These are phyloP conservation scores for Neoseiulus cucumeris DNA, from an alignment of 1,140 invertebrate species.

Conservation along the genomic window DNA sequence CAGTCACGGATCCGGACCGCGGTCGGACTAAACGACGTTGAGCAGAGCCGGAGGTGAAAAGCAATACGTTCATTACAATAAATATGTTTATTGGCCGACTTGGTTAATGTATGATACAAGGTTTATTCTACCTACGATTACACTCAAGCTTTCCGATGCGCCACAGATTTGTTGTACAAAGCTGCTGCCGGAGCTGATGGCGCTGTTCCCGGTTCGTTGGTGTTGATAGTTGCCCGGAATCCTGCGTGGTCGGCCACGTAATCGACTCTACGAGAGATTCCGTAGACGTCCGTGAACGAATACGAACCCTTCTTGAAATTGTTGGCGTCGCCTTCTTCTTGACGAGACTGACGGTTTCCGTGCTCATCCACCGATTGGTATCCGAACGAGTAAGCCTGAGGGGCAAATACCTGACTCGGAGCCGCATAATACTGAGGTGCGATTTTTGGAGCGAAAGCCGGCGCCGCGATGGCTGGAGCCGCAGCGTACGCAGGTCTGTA, in stretches of 20 bases:
- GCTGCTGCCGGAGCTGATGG: constrained; percentile 3
- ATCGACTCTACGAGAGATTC: constrained; percentile 17
- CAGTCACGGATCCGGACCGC: too few species aligned
- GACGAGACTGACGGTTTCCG: constrained; percentile 15
- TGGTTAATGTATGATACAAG: too few species aligned
- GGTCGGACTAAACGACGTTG: too few species aligned
- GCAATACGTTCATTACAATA: too few species aligned
- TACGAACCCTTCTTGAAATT: constrained; percentile 17
- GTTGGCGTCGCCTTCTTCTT: constrained; percentile 16
- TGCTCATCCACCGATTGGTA: constrained; percentile 17
- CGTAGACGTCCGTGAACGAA: constrained; percentile 15
- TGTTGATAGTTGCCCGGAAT: constrained; percentile 17
- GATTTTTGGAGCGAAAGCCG: not conserved
- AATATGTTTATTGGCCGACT: too few species aligned
- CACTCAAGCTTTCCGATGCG: not conserved
- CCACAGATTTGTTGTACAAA: not conserved
- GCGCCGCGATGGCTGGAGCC: not conserved
- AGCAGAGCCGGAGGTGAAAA: too few species aligned
- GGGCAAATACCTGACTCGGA: not conserved
- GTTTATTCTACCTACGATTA: not conserved
- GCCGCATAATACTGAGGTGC: not conserved
- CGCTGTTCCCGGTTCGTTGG: constrained; percentile 17
- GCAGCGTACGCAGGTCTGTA: not conserved
- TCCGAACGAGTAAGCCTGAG: constrained; percentile 18
- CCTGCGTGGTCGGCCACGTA: constrained; percentile 18